Conservation (phyloP, 2,888 invertebrate species). For the Protodeltote pygarga region DNA sequence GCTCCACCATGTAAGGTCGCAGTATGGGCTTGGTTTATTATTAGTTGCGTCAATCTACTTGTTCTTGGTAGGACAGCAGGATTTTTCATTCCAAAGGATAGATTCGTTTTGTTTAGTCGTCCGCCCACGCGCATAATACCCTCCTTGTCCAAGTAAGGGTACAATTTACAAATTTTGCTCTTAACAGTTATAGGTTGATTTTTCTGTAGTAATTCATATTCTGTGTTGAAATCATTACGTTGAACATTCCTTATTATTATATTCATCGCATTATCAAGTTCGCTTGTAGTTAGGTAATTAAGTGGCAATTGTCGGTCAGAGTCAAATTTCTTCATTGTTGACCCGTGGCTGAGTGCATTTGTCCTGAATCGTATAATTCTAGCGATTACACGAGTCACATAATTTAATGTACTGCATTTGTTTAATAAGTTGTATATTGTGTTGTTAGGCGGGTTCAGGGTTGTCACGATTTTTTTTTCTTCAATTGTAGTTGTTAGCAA, state of each 20-base stretch:
- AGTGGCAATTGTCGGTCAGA: neutral
- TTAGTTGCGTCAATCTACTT: neutral
- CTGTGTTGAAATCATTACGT: neutral
- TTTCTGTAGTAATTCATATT: slow-evolving; percentile 1
- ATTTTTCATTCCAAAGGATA: slow-evolving; percentile 3
- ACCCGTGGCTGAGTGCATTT: neutral
- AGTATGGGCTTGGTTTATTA: slow-evolving; percentile 4
- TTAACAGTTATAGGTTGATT: neutral
- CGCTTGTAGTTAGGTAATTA: neutral
- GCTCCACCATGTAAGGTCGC: slow-evolving; percentile 8
- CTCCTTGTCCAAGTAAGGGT: slow-evolving; percentile 1
- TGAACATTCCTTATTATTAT: slow-evolving; percentile 4
- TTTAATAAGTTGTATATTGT: neutral
- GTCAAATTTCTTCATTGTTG: slow-evolving; percentile 2
- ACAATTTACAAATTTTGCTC: neutral
- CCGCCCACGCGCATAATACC: slow-evolving; percentile 11
- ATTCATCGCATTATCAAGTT: neutral
- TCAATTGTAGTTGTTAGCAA: neutral
- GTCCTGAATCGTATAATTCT: slow-evolving; percentile 1
- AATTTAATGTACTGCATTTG: neutral
- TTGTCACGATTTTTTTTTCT: neutral
- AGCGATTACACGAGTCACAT: neutral
- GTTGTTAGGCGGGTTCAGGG: neutral
- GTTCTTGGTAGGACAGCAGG: neutral
- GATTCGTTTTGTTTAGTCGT: slow-evolving; percentile 2